Base-by-base conservation (phyloP, 2,797 vertebrate species). In the Acrocephalus scirpaceus region DNA sequence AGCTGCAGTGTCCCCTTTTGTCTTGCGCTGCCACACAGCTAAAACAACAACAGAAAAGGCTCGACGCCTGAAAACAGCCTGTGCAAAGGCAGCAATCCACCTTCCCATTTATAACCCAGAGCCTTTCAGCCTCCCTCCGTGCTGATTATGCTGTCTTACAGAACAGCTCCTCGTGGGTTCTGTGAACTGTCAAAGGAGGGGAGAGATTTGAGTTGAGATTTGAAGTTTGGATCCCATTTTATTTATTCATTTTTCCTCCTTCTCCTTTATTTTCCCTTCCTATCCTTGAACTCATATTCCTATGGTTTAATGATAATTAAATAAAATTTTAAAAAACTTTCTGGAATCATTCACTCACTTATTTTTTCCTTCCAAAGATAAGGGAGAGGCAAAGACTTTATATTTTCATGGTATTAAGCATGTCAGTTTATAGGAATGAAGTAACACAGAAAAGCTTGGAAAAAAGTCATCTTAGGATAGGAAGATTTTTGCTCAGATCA, bases 1-100 rank as follows among this genome's bases (percentile, higher is more conserved):
- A 97, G 97, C 98, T 96, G 97, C 97, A 95, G 91, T 92, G 95
- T 96, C 97, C 98, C 96, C 98, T 98, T 98, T 98, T 98, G 98
- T 98, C 98, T 98, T 94, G 95, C 12, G 25, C 95, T 78, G 81
- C 87, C 81, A 84, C 95, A 70, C 89, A 91, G 95, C 86, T 90
- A 88, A 95, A 92, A 92, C 92, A 92, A 92, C 90, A 88, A 85
- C 90, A 94, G 78, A 72, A 45, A 67, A 27, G 61, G 47, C 64
- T 93, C 58, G 15, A 58, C 0, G 74, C 60, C n/a, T 53, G 50
- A 36, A 66, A 92, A 56, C 79, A 93, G 88, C 94, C 97, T 95
- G 25, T 8, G 38, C 93, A 94, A 38, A 84, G 91, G 92, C 61
- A 94, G 40, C 57, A 22, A 36, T 42, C 69, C 80, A 66, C 93